Evolutionary conservation across 2,113 vertebrate species (phyloP), one percentile per base, ranked within the genome.

Genomic region (Saccopteryx bilineata): DNA sequence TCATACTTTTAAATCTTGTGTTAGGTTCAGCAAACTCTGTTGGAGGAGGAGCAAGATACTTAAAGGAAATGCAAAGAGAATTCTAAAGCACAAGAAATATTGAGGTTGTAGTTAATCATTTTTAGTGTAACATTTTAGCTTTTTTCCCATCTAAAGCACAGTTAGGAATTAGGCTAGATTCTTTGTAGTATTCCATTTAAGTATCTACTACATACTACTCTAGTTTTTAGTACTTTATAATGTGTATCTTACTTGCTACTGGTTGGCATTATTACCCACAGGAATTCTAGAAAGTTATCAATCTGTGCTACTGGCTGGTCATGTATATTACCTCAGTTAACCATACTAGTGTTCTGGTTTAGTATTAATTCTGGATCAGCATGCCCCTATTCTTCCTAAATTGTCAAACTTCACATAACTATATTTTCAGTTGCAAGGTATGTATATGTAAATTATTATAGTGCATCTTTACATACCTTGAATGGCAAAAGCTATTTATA

Each of bases 61-160:
- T 58, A 23, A 84, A 89, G 71, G 61, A 96, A 81, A 72, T 91
- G 10, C 31, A 75, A 71, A n/a, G 54, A 85, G 90, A 94, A 50
- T 91, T 94, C 68, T 86, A 91, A 93, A 96, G 93, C 96, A 96
- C 94, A 93, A 91, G 94, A 88, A 92, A 76, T 85, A 26, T 0
- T 86, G 65, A 94, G 46, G 24, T 87, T 86, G n/a, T 72, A 56
- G 54, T 81, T 90, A 56, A 81, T 76, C 60, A 81, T 83, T 66
- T 93, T 75, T 71, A 87, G 31, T 69, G 2, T 83, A 68, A 80
- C 52, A 94, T 94, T 87, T 89, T 93, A 69, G 56, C 66, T 92
- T 95, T 93, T 93, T 90, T 69, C 83, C 93, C 82, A 74, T 94
- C 65, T 60, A 86, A 96, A 98, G 98, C 98, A 98, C 98, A 98